Evolutionary conservation across 2,888 invertebrate genomes (phyloP).

Genomic region (Eupeodes luniger): DNA sequence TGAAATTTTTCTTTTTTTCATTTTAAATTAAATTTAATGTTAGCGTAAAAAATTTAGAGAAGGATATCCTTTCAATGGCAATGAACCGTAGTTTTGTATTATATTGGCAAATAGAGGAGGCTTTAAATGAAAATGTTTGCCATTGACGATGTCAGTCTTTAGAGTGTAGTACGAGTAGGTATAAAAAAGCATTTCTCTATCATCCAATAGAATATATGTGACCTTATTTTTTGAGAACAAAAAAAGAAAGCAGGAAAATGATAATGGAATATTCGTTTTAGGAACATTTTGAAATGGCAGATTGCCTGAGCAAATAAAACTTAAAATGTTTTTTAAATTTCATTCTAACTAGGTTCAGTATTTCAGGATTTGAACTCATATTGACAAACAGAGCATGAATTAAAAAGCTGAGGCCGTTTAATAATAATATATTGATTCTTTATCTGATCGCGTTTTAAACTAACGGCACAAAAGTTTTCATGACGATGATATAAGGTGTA

Average conservation of each 20-base stretch:
- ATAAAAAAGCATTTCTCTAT: slow-evolving; percentile 8
- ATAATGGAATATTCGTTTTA: slow-evolving; percentile 21
- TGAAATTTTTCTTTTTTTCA: background rate
- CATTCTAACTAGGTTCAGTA: background rate
- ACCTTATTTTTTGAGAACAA: slow-evolving; percentile 10
- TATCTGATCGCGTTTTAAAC: too few species aligned
- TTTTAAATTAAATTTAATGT: slow-evolving; percentile 39
- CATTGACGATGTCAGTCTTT: slow-evolving; percentile 17
- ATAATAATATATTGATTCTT: too few species aligned
- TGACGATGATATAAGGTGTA: too few species aligned
- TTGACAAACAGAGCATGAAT: background rate
- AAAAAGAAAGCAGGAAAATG: background rate
- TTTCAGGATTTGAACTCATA: background rate
- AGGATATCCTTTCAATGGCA: slow-evolving; percentile 58
- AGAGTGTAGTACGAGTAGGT: background rate
- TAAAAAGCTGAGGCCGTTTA: background rate
- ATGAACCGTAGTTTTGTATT: slow-evolving; percentile 30
- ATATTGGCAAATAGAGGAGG: slow-evolving; percentile 39
- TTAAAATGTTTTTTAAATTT: background rate
- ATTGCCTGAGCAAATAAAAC: slow-evolving; percentile 10
- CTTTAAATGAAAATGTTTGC: slow-evolving; percentile 21
- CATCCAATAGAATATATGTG: slow-evolving; percentile 22
- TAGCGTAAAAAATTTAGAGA: slow-evolving; percentile 30
- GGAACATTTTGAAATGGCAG: slow-evolving; percentile 23
- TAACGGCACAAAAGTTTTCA: too few species aligned